These are phyloP conservation scores for Phaethon lepturus DNA, from an alignment of 2,113 vertebrate species.

Conservation along the genomic window DNA sequence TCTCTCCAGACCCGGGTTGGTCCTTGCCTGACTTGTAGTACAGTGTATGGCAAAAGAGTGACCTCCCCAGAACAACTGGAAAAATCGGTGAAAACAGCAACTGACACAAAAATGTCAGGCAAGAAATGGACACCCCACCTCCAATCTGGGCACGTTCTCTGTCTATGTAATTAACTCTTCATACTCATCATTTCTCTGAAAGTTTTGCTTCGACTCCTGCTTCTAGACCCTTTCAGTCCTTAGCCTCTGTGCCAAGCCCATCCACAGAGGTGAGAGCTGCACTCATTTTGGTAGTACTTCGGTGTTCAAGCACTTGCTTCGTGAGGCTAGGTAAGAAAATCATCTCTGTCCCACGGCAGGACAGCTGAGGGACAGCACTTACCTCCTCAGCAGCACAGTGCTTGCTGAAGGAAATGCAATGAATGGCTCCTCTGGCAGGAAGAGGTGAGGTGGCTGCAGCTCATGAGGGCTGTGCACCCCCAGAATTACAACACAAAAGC, in stretches of 20 bases:
- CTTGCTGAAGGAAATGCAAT: not conserved
- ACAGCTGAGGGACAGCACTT: not conserved
- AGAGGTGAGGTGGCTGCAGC: not conserved
- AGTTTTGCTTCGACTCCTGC: not conserved
- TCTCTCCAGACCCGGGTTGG: not conserved
- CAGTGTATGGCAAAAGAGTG: not conserved
- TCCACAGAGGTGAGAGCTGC: not conserved
- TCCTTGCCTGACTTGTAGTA: not conserved
- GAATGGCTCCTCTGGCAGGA: not conserved
- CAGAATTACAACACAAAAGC: not conserved
- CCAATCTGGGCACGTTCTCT: not conserved
- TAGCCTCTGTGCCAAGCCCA: not conserved
- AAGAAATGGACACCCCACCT: not conserved
- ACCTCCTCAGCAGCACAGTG: not conserved
- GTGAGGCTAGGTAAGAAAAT: not conserved
- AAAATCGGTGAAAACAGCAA: not conserved
- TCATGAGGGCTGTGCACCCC: not conserved
- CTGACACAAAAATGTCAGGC: not conserved
- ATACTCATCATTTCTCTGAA: not conserved
- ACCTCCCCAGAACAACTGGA: not conserved
- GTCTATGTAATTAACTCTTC: not conserved
- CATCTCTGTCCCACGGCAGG: not conserved
- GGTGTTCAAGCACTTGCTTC: not conserved
- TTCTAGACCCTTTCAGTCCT: not conserved
- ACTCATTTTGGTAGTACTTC: not conserved